Evolutionary conservation across 2,888 invertebrate species (phyloP).

Genomic region (Sipha maydis): DNA sequence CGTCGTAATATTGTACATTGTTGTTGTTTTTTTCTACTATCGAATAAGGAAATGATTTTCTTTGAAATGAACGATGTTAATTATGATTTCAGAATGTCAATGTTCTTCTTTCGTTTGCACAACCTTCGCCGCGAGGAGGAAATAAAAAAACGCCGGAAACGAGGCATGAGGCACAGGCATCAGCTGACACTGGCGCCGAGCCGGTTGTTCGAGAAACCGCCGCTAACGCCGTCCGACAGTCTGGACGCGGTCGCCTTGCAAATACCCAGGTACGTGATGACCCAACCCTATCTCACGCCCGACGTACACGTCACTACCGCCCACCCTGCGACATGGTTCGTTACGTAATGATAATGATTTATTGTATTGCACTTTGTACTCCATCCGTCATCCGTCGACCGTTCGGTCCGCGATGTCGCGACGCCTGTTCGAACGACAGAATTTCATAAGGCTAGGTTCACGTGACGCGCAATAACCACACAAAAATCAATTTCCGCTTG

Average conservation of each 20-base stretch:
- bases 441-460: no score
- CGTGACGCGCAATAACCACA: no score
- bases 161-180: conserved; percentile 65
- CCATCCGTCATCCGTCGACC: no score
- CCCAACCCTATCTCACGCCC: no score
- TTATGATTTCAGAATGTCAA: conserved; percentile 75
- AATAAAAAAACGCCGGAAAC: conserved; percentile 71
- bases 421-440: no score
- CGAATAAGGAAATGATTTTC: neutral
- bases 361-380: no score
- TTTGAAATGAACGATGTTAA: neutral
- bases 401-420: no score
- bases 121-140: conserved; percentile 88
- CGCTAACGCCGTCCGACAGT: conserved; percentile 86
- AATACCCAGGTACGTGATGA: conserved; percentile 81
- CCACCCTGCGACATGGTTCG: no score
- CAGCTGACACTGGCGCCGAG: conserved; percentile 78
- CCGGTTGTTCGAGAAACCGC: conserved; percentile 84
- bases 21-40: neutral
- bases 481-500: no score
- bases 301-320: no score
- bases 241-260: conserved; percentile 91
- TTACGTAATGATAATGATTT: no score
- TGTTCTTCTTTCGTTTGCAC: conserved; percentile 95
- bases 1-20: neutral